Base-by-base conservation (phyloP, 2,888 invertebrate species). In the Poecilus cupreus region DNA sequence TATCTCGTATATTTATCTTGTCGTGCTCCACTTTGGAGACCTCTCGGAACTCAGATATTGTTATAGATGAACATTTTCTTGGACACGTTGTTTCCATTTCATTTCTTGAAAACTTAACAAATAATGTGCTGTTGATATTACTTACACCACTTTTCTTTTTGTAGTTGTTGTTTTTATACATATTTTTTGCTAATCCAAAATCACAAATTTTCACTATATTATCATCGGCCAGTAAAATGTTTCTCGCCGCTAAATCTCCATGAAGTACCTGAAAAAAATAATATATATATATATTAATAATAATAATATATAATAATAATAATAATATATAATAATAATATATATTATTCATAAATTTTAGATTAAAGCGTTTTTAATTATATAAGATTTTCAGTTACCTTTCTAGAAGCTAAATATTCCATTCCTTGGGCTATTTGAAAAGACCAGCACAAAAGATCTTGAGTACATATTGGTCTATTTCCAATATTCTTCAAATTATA, bases 121-220 rank as follows among this genome's bases (percentile, higher is more conserved):
- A 49, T n/a, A 18, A 49, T 49, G 16, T 49, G 2, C n/a, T n/a
- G n/a, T n/a, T n/a, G n/a, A n/a, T n/a, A n/a, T n/a, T n/a, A 49
- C 49, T 18, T 49, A 32, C 18, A 49, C 16, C 18, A 49, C 16
- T 49, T 49, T 49, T 93, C 87, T 96, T 96, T 83, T 92, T 93
- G 86, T 97, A 97, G 82, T 96, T 91, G 85, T 95, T 96, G 84
- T 96, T 94, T 85, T 95, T 94, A 86, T 97, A 97, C 26, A 97
- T 92, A 87, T 97, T 96, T 20, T 96, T 92, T 75, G 96, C 96
- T 3, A 97, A 89, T 0, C 97, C 97, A 86, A 97, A 97, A 89
- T 97, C 97, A 0, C 96, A 95, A 83, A 97, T 96, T 90, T 97
- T 97, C 3, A 96, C 91, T 0, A 94, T 94, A 83, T 92, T 93